These are phyloP conservation scores for Druon quercuslanigerum DNA, from an alignment of 1,140 invertebrate genomes.

Conservation along the genomic window DNA sequence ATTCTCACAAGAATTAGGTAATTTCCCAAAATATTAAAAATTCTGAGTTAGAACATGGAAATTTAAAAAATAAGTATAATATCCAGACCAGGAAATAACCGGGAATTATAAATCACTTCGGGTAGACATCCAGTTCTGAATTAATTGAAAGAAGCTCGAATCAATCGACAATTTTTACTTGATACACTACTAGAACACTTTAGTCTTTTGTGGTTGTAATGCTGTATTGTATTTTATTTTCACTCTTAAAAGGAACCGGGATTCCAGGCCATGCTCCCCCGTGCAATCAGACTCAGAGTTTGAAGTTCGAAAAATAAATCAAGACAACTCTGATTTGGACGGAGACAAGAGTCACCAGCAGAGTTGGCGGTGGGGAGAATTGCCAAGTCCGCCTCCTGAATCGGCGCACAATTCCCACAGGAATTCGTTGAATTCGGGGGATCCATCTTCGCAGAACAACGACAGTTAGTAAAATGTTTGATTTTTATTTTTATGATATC, in stretches of 20 bases:
- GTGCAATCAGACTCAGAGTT: constrained; percentile 96
- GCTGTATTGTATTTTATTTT: constrained; percentile 58
- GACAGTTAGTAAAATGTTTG: constrained; percentile 61
- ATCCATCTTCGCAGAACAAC: constrained; percentile 52
- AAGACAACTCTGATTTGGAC: constrained; percentile 76
- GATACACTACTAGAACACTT: constrained; percentile 11
- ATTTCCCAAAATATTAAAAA: no score
- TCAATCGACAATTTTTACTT: background rate
- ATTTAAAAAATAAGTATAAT: no score
- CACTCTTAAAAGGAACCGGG: constrained; percentile 76
- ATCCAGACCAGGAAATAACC: no score
- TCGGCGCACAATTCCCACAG: constrained; percentile 57
- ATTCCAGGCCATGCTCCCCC: constrained; percentile 85
- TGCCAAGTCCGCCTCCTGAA: constrained; percentile 81
- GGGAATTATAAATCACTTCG: no score
- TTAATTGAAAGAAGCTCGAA: background rate
- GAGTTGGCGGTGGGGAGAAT: constrained; percentile 98
- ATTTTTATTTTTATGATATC: background rate
- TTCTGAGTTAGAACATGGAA: no score
- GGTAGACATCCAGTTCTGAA: no score
- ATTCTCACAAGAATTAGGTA: no score
- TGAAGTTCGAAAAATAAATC: constrained; percentile 83
- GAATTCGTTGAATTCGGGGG: constrained; percentile 59
- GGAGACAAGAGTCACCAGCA: constrained; percentile 77
- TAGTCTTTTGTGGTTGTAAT: constrained; percentile 54